Evolutionary conservation across 2,113 vertebrate species (phyloP).

Genomic region (Periophthalmodon schlosseri): DNA sequence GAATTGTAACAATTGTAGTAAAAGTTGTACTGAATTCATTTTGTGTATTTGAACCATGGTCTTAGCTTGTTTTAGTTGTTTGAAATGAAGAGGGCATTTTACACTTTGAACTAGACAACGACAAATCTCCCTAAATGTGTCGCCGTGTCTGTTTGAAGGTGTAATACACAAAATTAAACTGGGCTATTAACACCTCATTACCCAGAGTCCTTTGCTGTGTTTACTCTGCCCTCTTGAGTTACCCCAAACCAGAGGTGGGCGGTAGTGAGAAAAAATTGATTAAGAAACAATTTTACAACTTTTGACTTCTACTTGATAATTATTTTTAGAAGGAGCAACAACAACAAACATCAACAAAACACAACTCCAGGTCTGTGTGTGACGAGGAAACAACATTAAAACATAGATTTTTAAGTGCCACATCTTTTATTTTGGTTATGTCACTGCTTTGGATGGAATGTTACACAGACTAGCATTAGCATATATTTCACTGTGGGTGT

Average conservation of each 20-base stretch:
- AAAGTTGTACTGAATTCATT: neutral
- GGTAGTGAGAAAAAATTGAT: neutral
- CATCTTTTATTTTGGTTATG: too few relatives aligned
- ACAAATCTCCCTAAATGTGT: slow-evolving; percentile 2
- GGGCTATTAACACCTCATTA: neutral
- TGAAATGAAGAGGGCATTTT: neutral
- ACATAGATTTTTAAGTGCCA: too few relatives aligned
- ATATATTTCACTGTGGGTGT: too few relatives aligned
- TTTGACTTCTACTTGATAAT: too few relatives aligned
- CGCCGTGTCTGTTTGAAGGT: neutral
- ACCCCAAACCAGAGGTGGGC: neutral
- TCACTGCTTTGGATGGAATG: too few relatives aligned
- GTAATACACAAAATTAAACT: neutral
- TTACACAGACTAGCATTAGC: too few relatives aligned
- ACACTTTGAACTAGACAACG: neutral
- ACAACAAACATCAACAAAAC: too few relatives aligned
- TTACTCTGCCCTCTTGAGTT: neutral
- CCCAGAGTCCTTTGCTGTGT: neutral
- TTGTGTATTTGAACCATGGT: neutral
- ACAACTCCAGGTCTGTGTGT: too few relatives aligned
- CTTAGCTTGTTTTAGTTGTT: neutral
- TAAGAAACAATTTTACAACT: too few relatives aligned
- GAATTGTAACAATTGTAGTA: too few relatives aligned
- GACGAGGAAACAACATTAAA: too few relatives aligned
- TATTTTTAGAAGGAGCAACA: too few relatives aligned